Conservation (phyloP, 2,113 vertebrate genomes). For the Psittacara wagleri region DNA sequence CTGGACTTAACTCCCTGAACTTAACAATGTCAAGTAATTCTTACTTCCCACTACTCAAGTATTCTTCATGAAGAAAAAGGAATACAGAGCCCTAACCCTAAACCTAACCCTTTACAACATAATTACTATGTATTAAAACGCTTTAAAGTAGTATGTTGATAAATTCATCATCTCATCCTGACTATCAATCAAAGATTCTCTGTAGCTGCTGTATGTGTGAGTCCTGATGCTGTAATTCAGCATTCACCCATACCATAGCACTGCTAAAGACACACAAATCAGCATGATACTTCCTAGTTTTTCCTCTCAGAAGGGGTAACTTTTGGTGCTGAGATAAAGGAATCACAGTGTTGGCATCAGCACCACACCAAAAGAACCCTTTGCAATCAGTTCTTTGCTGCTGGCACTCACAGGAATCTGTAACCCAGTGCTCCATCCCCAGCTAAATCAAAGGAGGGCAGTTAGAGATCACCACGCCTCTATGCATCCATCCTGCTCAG, state of each 20-base stretch:
- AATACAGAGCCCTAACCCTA: neutral
- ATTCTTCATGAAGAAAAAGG: neutral
- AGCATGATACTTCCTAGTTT: rapidly evolving
- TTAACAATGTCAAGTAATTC: neutral
- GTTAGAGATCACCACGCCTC: rapidly evolving
- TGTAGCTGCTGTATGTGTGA: neutral
- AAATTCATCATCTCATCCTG: neutral
- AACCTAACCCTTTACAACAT: too few relatives aligned
- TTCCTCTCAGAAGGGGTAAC: neutral
- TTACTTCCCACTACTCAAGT: neutral
- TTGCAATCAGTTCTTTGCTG: neutral
- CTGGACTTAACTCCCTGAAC: neutral
- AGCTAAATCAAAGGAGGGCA: too few relatives aligned
- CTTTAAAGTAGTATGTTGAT: neutral
- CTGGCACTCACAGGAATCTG: too few relatives aligned
- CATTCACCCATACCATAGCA: rapidly evolving
- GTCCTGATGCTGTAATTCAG: neutral
- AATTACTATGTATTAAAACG: neutral
- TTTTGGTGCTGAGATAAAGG: neutral
- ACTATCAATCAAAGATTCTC: neutral
- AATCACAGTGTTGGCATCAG: rapidly evolving
- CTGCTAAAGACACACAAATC: neutral
- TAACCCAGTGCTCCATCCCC: neutral
- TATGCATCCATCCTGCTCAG: neutral
- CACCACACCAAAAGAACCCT: neutral